These are phyloP conservation scores for Takifugu rubripes DNA, from an alignment of 2,797 vertebrate species.

Conservation along the genomic window DNA sequence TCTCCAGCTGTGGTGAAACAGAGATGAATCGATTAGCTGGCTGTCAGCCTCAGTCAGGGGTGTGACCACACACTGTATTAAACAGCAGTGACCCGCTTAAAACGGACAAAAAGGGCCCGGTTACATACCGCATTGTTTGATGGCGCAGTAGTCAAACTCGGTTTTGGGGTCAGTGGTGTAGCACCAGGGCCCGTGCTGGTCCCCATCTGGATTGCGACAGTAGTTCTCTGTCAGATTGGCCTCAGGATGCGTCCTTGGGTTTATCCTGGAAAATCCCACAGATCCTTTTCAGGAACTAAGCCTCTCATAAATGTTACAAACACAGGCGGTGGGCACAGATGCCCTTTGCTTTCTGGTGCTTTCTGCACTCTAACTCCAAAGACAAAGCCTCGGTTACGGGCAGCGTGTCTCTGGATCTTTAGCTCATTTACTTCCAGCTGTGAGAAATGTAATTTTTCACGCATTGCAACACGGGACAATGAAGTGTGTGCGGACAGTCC, in stretches of 20 bases:
- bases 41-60: too few relatives aligned
- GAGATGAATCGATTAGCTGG: conserved; percentile 18
- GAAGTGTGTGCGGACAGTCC: not conserved
- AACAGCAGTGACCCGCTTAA: not conserved
- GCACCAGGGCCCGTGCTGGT: conserved; percentile 96
- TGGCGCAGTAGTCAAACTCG: conserved; percentile 94
- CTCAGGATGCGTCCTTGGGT: conserved; percentile 76
- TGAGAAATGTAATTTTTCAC: not conserved
- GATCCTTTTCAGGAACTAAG: not conserved
- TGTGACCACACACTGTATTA: conserved; percentile 3
- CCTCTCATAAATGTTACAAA: not conserved
- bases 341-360: not conserved
- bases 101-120: conserved; percentile 12
- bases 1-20: conserved; percentile 74
- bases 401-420: not conserved
- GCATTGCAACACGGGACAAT: not conserved
- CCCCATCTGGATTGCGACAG: conserved; percentile 91
- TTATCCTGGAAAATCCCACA: conserved; percentile 76
- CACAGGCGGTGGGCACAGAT: too few relatives aligned
- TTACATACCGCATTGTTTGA: conserved; percentile 84
- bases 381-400: too few relatives aligned
- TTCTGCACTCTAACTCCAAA: not conserved
- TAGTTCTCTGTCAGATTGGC: conserved; percentile 88
- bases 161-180: conserved; percentile 90
- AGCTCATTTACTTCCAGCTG: not conserved